Evolutionary conservation across 2,113 vertebrate species (phyloP), one percentile per base, ranked within the genome.

Genomic region (Amblyopsis rosae): DNA sequence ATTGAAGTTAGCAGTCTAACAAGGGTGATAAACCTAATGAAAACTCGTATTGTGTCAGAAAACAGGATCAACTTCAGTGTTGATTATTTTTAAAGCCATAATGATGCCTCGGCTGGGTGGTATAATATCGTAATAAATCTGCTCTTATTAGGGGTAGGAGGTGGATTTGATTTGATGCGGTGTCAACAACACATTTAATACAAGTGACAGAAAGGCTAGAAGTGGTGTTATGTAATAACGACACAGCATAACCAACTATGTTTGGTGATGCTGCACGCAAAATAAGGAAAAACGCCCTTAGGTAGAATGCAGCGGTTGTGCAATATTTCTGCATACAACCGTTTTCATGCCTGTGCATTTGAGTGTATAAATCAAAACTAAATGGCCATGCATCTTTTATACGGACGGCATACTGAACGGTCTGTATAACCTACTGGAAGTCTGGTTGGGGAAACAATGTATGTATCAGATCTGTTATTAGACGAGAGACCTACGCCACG

Each of bases 111-210:
- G 7, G 35, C 19, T 19, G 35, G 35, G 35, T 41, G 35, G 35
- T 41, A 41, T 41, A 41, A 41, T 41, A 6, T 5, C 35, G 4
- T 41, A 63, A 76, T 61, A 7, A 65, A 64, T 41, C 16, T 72
- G 71, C 76, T 75, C 60, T 57, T 59, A 41, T 59, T 17, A 35
- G 63, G 33, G 67, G 32, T 57, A 67, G 56, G 78, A 67, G 56
- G 81, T 75, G 55, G 72, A 62, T 62, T 75, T 48, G 84, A 88
- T 87, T 82, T 82, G 88, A 83, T 84, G 88, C 85, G 73, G 79
- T 84, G 88, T 86, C 86, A 88, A 86, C 81, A 72, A 41, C 35
- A 8, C 35, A 41, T 41, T 41, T 41, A 6, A 1, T 41, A 41
- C 59, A 69, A 41, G 35, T 41, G 35, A 41, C 7, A 67, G 58